A percentile compares a stretch with the other conserved stretches of the same genome.
Evolutionary conservation across 2,888 invertebrate genomes (phyloP).

Genomic region (Lithophane semibrunnea): DNA sequence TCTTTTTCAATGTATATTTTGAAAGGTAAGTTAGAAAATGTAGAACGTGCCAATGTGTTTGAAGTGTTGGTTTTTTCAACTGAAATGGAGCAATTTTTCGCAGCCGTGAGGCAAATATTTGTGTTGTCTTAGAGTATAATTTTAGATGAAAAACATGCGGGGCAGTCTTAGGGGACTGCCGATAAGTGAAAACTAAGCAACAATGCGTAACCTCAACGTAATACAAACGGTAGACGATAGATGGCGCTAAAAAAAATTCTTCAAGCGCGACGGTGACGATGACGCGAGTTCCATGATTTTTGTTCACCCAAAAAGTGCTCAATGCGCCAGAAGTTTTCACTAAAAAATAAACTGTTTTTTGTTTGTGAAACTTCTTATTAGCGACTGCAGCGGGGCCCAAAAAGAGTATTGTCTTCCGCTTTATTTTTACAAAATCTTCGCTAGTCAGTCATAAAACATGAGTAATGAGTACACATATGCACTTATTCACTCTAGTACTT

Average conservation of each 20-base stretch:
- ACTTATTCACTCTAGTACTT: slow-evolving; percentile 7
- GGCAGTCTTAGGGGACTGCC: too few species aligned
- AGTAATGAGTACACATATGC: not conserved
- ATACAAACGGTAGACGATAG: too few species aligned
- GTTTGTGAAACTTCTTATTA: not conserved
- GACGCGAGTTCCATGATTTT: too few species aligned
- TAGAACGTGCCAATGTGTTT: not conserved
- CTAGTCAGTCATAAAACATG: not conserved
- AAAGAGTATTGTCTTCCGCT: not conserved
- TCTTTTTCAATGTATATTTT: not conserved
- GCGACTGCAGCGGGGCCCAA: not conserved
- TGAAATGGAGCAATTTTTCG: not conserved
- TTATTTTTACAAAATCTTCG: not conserved
- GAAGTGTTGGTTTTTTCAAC: not conserved
- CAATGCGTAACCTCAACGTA: too few species aligned
- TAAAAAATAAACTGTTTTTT: not conserved
- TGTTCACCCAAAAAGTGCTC: too few species aligned
- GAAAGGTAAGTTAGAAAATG: not conserved
- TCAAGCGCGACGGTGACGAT: too few species aligned
- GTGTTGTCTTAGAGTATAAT: not conserved
- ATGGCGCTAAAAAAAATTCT: too few species aligned
- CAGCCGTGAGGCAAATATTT: not conserved
- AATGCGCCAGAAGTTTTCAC: too few species aligned
- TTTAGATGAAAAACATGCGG: not conserved
- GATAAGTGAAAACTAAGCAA: too few species aligned